Conservation (phyloP, 2,888 invertebrate species). For the Abrostola triplasia region DNA sequence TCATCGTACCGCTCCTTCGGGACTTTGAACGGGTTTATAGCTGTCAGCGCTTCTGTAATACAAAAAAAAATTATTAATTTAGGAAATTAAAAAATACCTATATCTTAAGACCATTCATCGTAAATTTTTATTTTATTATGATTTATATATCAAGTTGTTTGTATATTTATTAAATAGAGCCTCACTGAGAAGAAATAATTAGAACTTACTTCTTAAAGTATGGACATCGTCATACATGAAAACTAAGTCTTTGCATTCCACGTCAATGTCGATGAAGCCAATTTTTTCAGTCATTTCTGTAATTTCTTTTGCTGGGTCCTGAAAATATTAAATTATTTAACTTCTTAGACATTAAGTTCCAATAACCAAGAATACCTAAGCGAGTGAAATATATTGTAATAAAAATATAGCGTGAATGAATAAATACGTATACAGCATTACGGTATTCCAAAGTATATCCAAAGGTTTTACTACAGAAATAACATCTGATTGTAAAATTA, state of each 20-base stretch:
- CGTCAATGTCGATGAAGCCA: conserved; percentile 89
- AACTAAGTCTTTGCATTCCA: conserved; percentile 88
- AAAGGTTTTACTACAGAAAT: no score
- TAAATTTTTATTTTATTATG: no score
- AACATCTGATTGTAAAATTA: no score
- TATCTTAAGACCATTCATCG: no score
- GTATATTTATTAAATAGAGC: no score
- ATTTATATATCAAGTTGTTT: no score
- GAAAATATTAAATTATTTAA: conserved; percentile 30
- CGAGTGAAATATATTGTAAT: no score
- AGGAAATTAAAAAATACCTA: background rate
- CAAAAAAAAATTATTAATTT: background rate
- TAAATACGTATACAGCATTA: no score
- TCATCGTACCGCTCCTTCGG: conserved; percentile 62
- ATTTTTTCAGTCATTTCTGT: conserved; percentile 86
- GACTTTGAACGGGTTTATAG: conserved; percentile 74
- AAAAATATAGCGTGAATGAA: no score
- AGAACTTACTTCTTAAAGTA: conserved; percentile 88
- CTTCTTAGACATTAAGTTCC: no score
- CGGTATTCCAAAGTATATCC: no score
- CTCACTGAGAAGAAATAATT: background rate
- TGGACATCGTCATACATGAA: conserved; percentile 89
- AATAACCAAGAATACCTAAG: no score
- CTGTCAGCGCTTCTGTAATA: conserved; percentile 89
- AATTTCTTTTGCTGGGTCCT: conserved; percentile 88